Evolutionary conservation across 2,888 invertebrate species (phyloP).

Genomic region (Drosophila anceps): DNA sequence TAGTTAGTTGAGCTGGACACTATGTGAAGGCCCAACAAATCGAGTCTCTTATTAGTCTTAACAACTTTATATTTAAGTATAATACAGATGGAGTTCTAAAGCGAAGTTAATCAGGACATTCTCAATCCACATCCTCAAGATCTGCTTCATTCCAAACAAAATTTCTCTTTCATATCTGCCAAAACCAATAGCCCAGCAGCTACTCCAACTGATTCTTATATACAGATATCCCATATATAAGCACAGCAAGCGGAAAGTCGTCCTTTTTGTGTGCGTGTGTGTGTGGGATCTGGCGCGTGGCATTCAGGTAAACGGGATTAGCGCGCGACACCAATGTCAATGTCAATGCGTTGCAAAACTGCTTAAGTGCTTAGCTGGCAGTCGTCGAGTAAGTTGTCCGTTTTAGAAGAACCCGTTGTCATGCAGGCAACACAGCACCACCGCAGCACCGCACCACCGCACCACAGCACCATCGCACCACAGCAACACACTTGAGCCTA

Average conservation of each 20-base stretch:
- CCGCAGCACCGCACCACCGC: not conserved
- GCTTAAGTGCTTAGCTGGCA: conserved; percentile 48
- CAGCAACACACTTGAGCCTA: not conserved
- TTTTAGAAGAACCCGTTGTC: conserved; percentile 17
- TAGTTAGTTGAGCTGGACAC: too few relatives aligned
- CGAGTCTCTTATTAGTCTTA: not conserved
- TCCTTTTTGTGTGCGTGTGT: conserved; percentile 2
- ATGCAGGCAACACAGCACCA: conserved; percentile 1
- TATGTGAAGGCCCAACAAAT: not conserved
- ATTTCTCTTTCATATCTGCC: not conserved
- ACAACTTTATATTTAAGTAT: not conserved
- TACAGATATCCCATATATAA: not conserved
- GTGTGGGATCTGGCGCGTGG: conserved; percentile 28
- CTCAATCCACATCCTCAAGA: not conserved
- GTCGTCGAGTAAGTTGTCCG: conserved; percentile 31
- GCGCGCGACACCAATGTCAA: conserved; percentile 60
- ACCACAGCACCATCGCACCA: not conserved
- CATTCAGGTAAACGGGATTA: conserved; percentile 55
- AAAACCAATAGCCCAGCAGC: not conserved
- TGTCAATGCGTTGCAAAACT: conserved; percentile 29
- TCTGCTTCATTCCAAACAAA: not conserved
- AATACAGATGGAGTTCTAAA: not conserved
- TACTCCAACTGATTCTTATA: not conserved
- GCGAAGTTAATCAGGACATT: too few relatives aligned
- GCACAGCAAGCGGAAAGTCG: not conserved